Conservation (phyloP, 2,797 vertebrate genomes). For the Platalea minor region DNA sequence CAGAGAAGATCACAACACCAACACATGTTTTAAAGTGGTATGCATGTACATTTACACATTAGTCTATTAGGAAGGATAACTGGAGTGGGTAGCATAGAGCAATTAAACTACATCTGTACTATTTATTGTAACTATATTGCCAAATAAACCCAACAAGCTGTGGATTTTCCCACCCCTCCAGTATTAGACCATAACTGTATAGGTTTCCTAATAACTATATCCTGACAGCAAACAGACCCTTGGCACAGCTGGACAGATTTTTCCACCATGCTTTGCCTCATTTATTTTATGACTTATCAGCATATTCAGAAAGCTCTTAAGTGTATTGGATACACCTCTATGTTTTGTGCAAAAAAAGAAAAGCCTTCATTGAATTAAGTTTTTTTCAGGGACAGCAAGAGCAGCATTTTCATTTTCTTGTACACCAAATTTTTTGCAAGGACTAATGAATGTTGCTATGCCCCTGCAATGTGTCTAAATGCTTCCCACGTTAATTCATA, state of each 20-base stretch:
- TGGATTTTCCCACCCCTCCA: neutral
- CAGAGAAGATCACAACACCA: neutral
- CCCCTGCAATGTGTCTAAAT: neutral
- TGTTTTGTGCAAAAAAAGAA: neutral
- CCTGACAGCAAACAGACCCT: neutral
- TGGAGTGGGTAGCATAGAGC: neutral
- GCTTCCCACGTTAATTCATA: neutral
- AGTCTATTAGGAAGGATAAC: neutral
- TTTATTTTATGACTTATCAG: neutral
- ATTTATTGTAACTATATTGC: neutral
- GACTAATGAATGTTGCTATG: neutral
- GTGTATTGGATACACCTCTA: neutral
- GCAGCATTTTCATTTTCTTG: neutral
- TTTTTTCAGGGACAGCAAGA: neutral
- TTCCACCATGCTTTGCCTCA: neutral
- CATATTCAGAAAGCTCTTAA: neutral
- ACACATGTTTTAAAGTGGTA: neutral
- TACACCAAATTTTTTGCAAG: neutral
- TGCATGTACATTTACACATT: neutral
- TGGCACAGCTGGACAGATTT: neutral
- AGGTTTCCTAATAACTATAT: neutral
- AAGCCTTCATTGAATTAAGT: neutral
- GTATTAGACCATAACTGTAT: rapidly evolving
- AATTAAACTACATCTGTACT: neutral
- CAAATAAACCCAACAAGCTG: neutral